Evolutionary conservation across 2,797 vertebrate species (phyloP).

Genomic region (Cottoperca gobio): DNA sequence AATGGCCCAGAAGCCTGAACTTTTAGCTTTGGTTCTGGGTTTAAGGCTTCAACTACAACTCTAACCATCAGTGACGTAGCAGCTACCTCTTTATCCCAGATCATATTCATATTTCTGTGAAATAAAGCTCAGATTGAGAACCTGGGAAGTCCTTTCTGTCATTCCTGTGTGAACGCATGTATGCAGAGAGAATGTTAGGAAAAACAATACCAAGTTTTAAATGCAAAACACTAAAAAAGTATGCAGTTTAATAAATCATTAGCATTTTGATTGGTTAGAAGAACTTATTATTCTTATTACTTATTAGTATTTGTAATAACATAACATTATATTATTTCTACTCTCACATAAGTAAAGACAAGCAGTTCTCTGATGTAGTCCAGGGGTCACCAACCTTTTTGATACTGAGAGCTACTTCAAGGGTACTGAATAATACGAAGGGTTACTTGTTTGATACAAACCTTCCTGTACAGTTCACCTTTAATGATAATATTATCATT

Average conservation of each 20-base stretch:
- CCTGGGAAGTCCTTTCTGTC: conserved; percentile 9
- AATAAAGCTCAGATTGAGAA: conserved; percentile 63
- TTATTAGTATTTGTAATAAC: background rate
- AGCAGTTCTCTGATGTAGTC: too few relatives aligned
- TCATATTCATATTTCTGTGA: conserved; percentile 41
- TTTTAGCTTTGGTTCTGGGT: conserved; percentile 10
- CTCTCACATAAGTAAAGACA: background rate
- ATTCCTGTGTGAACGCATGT: conserved; percentile 8
- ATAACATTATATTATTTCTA: background rate
- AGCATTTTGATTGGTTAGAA: background rate
- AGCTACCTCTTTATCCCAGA: conserved; percentile 58
- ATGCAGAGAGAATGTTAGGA: background rate
- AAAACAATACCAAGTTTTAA: background rate
- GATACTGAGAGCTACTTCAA: too few relatives aligned
- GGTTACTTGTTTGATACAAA: too few relatives aligned
- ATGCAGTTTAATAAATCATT: background rate
- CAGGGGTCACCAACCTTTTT: too few relatives aligned
- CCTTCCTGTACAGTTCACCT: too few relatives aligned
- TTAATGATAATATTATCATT: too few relatives aligned
- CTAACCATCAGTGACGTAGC: conserved; percentile 43
- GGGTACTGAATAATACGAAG: too few relatives aligned
- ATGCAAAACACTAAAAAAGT: background rate
- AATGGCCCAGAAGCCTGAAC: conserved; percentile 9
- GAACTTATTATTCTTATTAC: too few relatives aligned
- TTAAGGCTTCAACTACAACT: conserved; percentile 33